Evolutionary conservation across 1,140 invertebrate species (phyloP), one percentile per base, ranked within the genome.

Genomic region (Popillia japonica): DNA sequence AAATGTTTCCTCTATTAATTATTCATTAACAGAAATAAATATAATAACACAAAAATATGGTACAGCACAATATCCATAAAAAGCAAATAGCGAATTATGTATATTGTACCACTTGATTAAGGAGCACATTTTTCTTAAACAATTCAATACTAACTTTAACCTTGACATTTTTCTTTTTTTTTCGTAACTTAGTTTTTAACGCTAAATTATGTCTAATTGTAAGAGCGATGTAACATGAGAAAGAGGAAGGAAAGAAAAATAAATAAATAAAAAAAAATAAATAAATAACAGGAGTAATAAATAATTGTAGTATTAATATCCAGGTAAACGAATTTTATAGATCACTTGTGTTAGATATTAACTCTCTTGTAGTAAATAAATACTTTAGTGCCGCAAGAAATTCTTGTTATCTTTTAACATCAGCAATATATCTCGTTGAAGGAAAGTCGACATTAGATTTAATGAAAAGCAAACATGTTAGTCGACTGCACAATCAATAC

Each of bases 401-500:
- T 64, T 64, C 61, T 17, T 64, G 6, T 64, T 64, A 64, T 64
- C 61, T 64, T 27, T 27, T 27, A 17, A 64, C 61, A 64, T 64
- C 61, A 11, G 20, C 6, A 64, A 64, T 64, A 64, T 64, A 64
- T 64, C 61, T 64, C 61, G 17, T 17, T 27, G 17, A 64, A 64
- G 10, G 61, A 64, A 64, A 64, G 61, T 64, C 17, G 61, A 64
- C 61, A 64, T 64, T 64, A 64, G 61, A 22, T 64, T 64, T 64
- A 64, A 64, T 64, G 61, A 11, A 23, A 64, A 11, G 61, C 61
- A 8, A 64, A 64, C 11, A 64, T 17, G 11, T 17, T 64, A 64
- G 17, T 22, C 61, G 4, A 17, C 61, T 22, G 61, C 17, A 27
- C 17, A 64, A 64, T 64, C 61, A 64, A 64, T 64, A 64, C 22